Conservation (phyloP, 2,797 vertebrate genomes). For the Diglossa cyanea region DNA sequence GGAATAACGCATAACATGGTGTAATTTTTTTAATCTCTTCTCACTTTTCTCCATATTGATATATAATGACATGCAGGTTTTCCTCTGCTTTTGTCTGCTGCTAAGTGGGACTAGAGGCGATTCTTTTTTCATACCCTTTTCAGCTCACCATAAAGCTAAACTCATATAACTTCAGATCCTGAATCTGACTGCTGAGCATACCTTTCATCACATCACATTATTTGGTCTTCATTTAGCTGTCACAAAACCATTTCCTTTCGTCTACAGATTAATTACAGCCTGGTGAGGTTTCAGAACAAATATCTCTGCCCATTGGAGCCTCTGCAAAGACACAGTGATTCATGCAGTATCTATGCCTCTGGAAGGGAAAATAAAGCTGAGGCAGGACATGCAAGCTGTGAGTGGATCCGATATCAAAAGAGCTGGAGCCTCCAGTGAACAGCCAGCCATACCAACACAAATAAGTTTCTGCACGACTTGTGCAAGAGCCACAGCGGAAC, state of each 20-base stretch:
- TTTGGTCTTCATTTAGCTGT: slow-evolving; percentile 67
- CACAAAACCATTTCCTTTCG: slow-evolving; percentile 67
- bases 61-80: neutral
- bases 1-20: neutral
- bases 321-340: slow-evolving; percentile 51
- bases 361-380: slow-evolving; percentile 38
- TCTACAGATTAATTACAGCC: slow-evolving; percentile 66
- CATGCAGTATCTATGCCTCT: slow-evolving; percentile 51
- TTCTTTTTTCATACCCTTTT: slow-evolving; percentile 11
- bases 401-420: slow-evolving; percentile 67
- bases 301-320: slow-evolving; percentile 25
- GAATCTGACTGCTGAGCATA: neutral
- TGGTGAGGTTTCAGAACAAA: slow-evolving; percentile 56
- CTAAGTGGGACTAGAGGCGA: neutral
- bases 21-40: neutral
- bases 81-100: neutral
- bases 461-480: slow-evolving; percentile 48
- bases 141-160: slow-evolving; percentile 16
- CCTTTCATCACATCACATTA: slow-evolving; percentile 58
- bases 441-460: slow-evolving; percentile 41
- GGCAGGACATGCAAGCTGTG: slow-evolving; percentile 44
- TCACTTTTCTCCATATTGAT: neutral
- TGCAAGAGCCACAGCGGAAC: slow-evolving; percentile 17
- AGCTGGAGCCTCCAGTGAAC: slow-evolving; percentile 39
- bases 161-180: neutral